Base-by-base conservation (phyloP, 2,797 vertebrate genomes). In the Oreonectes daqikongensis region DNA sequence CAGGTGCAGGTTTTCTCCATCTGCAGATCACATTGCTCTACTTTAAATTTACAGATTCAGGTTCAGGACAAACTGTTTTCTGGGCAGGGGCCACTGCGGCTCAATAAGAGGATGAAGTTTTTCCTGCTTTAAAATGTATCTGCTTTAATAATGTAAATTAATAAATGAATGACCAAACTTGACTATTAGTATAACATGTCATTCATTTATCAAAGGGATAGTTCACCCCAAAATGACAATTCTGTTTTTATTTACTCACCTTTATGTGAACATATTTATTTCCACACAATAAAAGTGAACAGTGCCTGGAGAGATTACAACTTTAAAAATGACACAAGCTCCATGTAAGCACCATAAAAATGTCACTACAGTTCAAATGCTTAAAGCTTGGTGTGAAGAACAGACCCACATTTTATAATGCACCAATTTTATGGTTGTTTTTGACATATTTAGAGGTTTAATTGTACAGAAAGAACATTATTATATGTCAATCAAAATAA, bases 1-100 rank as follows among this genome's bases (percentile, higher is more conserved):
- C 81, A 68, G 63, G 38, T 76, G 68, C 32, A 50, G 1, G 17
- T 50, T 80, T 80, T 40, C 44, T 78, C 52, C 44, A 38, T 69
- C 53, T 72, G 50, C n/a, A 60, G 35, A 65, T 70, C 22, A 32
- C 24, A 79, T 55, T 52, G 63, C 52, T 70, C 24, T 22, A 22
- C 17, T 57, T 60, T 18, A 59, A 14, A 32, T 57, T 44, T 46
- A 46, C 59, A 55, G 17, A 40, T 73, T 44, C 18, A 24, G 59
- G 48, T 35, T 71, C 1, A 30, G 48, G 10, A 53, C n/a, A 22
- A 44, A 77, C 18, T 14, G 28, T 69, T 44, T 11, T 53, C n/a
- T 53, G 26, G 38, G 30, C 20, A 50, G 7, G 0, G 11, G 38
- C 38, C 20, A 9, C 24, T 57, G 60, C 17, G 24, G 26, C 52